Evolutionary conservation across 37 sponge, comb jelly and placozoan species (phyloP).

Genomic region (Spongilla lacustris): DNA sequence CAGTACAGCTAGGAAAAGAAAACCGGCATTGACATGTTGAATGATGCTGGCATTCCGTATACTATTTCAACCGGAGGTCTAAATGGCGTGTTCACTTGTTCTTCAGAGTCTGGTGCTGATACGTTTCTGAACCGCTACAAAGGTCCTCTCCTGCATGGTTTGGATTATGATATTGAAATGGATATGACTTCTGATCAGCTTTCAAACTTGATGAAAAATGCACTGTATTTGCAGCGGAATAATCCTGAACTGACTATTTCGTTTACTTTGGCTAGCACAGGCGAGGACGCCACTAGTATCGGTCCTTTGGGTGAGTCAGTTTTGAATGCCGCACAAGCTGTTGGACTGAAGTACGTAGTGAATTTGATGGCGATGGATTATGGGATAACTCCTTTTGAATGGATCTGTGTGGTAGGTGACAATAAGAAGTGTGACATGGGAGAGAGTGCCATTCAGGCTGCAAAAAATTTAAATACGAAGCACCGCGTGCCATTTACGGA

Average conservation of each 20-base stretch:
- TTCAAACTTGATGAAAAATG: background rate
- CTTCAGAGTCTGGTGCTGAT: background rate
- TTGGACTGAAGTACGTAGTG: background rate
- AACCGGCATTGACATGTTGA: background rate
- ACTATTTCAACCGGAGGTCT: background rate
- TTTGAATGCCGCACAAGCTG: background rate
- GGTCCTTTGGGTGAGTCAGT: background rate
- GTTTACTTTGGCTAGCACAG: background rate
- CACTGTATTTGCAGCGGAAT: background rate
- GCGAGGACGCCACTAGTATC: background rate
- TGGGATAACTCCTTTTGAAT: background rate
- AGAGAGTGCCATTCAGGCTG: background rate
- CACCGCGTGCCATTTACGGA: background rate
- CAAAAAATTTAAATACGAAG: background rate
- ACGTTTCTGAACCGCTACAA: background rate
- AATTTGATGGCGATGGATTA: background rate
- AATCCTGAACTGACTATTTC: background rate
- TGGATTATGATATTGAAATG: background rate
- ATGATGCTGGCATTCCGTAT: background rate
- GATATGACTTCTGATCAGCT: background rate
- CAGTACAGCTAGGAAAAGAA: background rate
- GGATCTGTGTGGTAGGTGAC: background rate
- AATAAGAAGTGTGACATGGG: background rate
- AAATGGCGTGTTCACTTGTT: background rate
- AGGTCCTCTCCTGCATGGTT: background rate